A percentile compares a stretch with the other conserved stretches of the same genome.
Evolutionary conservation across 1,140 invertebrate genomes (phyloP).

Genomic region (Procambarus virginalis): DNA sequence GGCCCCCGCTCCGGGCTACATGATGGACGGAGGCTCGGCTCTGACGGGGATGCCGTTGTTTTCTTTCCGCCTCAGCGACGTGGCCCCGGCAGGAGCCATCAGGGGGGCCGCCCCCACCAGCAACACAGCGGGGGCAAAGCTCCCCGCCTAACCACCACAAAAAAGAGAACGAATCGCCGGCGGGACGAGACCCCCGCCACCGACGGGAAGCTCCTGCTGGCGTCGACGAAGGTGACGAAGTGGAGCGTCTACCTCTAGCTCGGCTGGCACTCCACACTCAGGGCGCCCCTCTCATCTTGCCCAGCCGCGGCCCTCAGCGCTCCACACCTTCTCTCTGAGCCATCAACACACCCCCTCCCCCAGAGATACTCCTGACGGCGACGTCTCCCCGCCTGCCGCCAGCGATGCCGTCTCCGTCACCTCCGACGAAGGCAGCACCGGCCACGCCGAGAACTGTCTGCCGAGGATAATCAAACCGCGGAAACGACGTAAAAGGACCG

Average conservation of each 20-base stretch:
- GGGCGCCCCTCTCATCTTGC: constrained; percentile 42
- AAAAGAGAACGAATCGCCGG: neutral
- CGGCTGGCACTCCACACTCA: constrained; percentile 54
- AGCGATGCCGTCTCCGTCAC: constrained; percentile 61
- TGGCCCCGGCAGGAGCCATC: neutral
- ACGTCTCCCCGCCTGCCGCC: constrained; percentile 31
- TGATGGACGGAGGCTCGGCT: constrained; percentile 64
- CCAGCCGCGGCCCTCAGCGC: constrained; percentile 33
- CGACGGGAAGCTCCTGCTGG: neutral
- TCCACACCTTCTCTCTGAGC: neutral
- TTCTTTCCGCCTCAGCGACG: constrained; percentile 41
- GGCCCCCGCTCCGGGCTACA: neutral
- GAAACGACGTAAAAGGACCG: constrained; percentile 89
- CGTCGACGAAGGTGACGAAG: constrained; percentile 20
- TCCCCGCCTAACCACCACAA: neutral
- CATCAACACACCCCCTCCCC: neutral
- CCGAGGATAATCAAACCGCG: constrained; percentile 91
- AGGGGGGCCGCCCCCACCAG: constrained; percentile 3
- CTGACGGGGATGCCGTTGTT: constrained; percentile 45
- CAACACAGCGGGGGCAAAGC: constrained; percentile 13
- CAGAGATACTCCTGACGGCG: neutral
- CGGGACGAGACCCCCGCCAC: neutral
- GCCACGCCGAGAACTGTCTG: constrained; percentile 73
- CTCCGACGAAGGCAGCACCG: constrained; percentile 60
- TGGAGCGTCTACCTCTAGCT: constrained; percentile 40